Percentiles rank a stretch among this genome's conserved stretches.
These are phyloP conservation scores for Condylostylus longicornis DNA, from an alignment of 1,140 invertebrate genomes.

Conservation along the genomic window DNA sequence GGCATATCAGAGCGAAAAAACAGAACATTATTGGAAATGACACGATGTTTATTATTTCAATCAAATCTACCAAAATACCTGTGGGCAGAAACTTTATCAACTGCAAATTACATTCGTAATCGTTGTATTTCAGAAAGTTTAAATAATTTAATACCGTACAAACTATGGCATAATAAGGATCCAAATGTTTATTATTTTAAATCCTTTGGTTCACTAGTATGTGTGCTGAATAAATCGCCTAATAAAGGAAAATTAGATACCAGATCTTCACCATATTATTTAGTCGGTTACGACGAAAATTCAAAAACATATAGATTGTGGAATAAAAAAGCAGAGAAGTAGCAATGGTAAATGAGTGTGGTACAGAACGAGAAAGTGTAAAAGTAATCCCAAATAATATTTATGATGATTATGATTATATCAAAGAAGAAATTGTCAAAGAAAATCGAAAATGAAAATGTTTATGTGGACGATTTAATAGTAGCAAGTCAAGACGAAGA, in stretches of 20 bases:
- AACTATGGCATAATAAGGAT: conserved; percentile 5
- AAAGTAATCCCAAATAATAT: too few relatives aligned
- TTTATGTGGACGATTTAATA: conserved; percentile 18
- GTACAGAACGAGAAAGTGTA: too few relatives aligned
- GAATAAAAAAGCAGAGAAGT: neutral
- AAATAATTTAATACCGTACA: conserved; percentile 2
- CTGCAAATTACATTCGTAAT: conserved; percentile 6
- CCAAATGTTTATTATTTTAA: conserved; percentile 18
- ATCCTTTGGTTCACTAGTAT: conserved; percentile 19
- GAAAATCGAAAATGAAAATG: too few relatives aligned
- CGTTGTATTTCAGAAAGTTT: neutral
- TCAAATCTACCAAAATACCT: conserved; percentile 18
- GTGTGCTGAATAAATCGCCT: conserved; percentile 21
- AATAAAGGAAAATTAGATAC: conserved; percentile 11
- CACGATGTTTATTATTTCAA: conserved; percentile 15
- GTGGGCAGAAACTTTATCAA: conserved; percentile 34
- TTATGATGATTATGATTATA: too few relatives aligned
- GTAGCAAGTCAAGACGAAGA: conserved; percentile 7
- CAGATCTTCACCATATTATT: neutral
- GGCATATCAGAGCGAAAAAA: conserved; percentile 20
- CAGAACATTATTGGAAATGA: conserved; percentile 8
- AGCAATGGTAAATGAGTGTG: too few relatives aligned
- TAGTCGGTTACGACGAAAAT: neutral
- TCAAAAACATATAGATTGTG: conserved; percentile 1
- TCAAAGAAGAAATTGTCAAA: too few relatives aligned